Conservation (phyloP, 2,888 invertebrate species). For the Mythimna loreyi region DNA sequence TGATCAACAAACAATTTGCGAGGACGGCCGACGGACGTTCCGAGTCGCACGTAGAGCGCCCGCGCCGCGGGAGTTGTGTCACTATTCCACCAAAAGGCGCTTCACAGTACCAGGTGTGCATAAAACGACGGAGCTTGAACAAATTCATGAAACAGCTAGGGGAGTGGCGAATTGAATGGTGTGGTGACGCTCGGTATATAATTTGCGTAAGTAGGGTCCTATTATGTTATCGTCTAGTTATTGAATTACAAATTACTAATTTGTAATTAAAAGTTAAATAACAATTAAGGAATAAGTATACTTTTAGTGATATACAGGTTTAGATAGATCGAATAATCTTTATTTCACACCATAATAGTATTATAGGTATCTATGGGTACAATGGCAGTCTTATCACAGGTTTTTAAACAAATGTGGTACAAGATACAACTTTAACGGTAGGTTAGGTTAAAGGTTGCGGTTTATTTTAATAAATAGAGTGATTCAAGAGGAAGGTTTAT, state of each 20-base stretch:
- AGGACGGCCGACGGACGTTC: neutral
- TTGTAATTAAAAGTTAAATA: neutral
- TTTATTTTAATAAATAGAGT: too few species aligned
- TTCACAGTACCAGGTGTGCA: slow-evolving; percentile 60
- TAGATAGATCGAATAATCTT: too few species aligned
- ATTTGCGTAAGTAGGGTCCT: slow-evolving; percentile 13
- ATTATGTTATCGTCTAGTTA: slow-evolving; percentile 14
- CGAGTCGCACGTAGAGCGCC: slow-evolving; percentile 1
- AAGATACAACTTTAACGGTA: too few species aligned
- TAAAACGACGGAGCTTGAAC: slow-evolving; percentile 12
- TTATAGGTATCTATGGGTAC: too few species aligned
- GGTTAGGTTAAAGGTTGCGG: too few species aligned
- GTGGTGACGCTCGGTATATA: neutral
- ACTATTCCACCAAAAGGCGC: slow-evolving; percentile 63
- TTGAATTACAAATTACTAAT: too few species aligned
- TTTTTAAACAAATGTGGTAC: too few species aligned
- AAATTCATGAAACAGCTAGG: slow-evolving; percentile 24
- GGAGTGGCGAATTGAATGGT: neutral
- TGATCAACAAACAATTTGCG: neutral
- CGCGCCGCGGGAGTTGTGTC: slow-evolving; percentile 48
- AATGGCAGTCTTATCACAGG: too few species aligned
- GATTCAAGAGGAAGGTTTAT: too few species aligned
- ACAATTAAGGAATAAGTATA: too few species aligned
- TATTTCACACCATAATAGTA: too few species aligned
- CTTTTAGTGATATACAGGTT: too few species aligned